Evolutionary conservation across 2,888 invertebrate genomes (phyloP), one percentile per base, ranked within the genome.

Genomic region (Acanthosepion lycidas): DNA sequence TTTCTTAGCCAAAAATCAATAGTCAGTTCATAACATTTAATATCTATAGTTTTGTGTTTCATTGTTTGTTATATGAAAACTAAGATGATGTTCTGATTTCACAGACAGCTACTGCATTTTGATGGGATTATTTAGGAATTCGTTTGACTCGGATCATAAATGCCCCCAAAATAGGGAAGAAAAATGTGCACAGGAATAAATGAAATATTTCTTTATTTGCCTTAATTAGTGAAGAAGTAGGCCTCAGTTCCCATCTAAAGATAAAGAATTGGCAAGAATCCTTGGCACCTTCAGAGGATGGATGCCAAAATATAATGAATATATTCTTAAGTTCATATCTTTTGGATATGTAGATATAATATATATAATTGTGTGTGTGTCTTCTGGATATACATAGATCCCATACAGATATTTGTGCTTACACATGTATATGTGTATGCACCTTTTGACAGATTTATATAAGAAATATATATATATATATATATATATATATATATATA

Each of bases 141-240:
- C 55, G 42, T 78, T 33, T 78, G n/a, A n/a, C 15, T n/a, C 5
- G 15, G n/a, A 78, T n/a, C 78, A 33, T 78, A n/a, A 78, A 78
- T n/a, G n/a, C 12, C 9, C 78, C 78, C 23, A 2, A 20, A 59
- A 59, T 6, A 59, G 59, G 23, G 59, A 59, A 59, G 59, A 59
- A 59, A 59, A 59, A 23, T 33, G 5, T 78, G 12, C 8, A 12
- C 15, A 15, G n/a, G 33, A 78, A 9, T 12, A 78, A 33, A 78
- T 78, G 78, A 78, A 78, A 78, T 33, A n/a, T 78, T 78, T 78
- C 78, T 78, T 78, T 78, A 78, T 78, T 78, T 78, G 78, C n/a
- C 23, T 78, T 33, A n/a, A 78, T 78, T 78, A 78, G 78, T n/a
- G n/a, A n/a, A 78, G n/a, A 78, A 78, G 78, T 78, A n/a, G n/a